Conservation (phyloP, 35 echinoderm and acorn worm species). For the Lytechinus pictus region DNA sequence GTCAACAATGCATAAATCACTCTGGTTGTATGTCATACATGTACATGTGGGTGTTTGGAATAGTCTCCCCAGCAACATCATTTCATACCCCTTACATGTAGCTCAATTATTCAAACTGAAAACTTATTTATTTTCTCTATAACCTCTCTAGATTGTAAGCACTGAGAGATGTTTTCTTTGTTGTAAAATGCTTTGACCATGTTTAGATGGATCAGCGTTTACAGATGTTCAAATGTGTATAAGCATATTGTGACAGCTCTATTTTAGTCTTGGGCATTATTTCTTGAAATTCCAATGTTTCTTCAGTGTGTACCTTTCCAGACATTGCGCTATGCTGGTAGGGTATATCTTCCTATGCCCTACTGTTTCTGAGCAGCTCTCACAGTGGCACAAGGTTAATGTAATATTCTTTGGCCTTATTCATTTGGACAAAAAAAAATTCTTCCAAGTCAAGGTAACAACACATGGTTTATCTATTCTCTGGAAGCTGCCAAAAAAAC, state of each 20-base stretch:
- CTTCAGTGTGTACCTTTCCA: background rate
- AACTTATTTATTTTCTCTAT: too few relatives aligned
- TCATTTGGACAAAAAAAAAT: background rate
- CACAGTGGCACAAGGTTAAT: background rate
- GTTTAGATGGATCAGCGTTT: too few relatives aligned
- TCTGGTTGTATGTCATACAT: too few relatives aligned
- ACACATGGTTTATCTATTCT: constrained; percentile 1
- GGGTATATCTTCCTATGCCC: background rate
- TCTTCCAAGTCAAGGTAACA: background rate
- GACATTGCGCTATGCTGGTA: background rate
- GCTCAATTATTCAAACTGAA: too few relatives aligned
- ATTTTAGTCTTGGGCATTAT: background rate
- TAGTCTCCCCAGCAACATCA: too few relatives aligned
- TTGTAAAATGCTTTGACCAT: too few relatives aligned
- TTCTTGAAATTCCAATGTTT: background rate
- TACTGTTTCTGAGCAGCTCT: background rate
- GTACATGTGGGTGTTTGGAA: too few relatives aligned
- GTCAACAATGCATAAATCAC: too few relatives aligned
- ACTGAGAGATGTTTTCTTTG: too few relatives aligned
- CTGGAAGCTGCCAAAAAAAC: background rate
- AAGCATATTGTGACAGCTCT: background rate
- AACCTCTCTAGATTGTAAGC: too few relatives aligned
- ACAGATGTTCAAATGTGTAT: too few relatives aligned
- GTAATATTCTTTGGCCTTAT: constrained; percentile 13
- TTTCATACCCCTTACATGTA: too few relatives aligned